Evolutionary conservation across 2,797 vertebrate species (phyloP).

Genomic region (Epinephelus coioides): DNA sequence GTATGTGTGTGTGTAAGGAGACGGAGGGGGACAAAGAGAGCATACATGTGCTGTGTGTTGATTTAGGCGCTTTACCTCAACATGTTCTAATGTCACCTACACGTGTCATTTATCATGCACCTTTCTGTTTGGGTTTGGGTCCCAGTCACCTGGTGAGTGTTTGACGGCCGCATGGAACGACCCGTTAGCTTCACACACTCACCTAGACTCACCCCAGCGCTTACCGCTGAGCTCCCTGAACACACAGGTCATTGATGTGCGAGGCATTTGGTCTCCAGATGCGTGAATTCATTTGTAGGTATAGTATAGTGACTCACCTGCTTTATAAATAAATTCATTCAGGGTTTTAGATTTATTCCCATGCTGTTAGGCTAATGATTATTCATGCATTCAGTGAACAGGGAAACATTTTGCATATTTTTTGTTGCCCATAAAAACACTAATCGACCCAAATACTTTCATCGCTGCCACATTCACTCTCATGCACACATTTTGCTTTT

Average conservation of each 20-base stretch:
- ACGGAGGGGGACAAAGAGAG: slow-evolving; percentile 63
- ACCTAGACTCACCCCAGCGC: slow-evolving; percentile 47
- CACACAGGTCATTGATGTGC: slow-evolving; percentile 50
- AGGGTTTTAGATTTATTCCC: slow-evolving; percentile 39
- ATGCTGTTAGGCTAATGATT: slow-evolving; percentile 38
- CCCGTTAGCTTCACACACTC: slow-evolving; percentile 39
- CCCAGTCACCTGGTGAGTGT: slow-evolving; percentile 38
- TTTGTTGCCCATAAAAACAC: slow-evolving; percentile 32
- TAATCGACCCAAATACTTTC: slow-evolving; percentile 13
- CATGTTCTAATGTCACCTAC: slow-evolving; percentile 48
- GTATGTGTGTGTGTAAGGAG: slow-evolving; percentile 8
- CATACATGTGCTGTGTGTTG: slow-evolving; percentile 75
- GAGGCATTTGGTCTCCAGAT: slow-evolving; percentile 74
- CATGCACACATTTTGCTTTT: slow-evolving; percentile 15
- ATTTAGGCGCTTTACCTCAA: slow-evolving; percentile 59
- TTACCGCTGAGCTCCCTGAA: slow-evolving; percentile 35
- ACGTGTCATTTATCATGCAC: slow-evolving; percentile 63
- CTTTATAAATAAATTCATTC: slow-evolving; percentile 52
- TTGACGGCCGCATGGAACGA: slow-evolving; percentile 40
- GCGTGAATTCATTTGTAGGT: slow-evolving; percentile 48
- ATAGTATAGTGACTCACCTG: slow-evolving; percentile 39
- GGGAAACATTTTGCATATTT: slow-evolving; percentile 52
- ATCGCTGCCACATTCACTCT: neutral
- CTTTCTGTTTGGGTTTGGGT: slow-evolving; percentile 60
- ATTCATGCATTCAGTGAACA: slow-evolving; percentile 44